Base-by-base conservation (phyloP, 1,140 invertebrate species). In the Caenorhabditis tropicalis region DNA sequence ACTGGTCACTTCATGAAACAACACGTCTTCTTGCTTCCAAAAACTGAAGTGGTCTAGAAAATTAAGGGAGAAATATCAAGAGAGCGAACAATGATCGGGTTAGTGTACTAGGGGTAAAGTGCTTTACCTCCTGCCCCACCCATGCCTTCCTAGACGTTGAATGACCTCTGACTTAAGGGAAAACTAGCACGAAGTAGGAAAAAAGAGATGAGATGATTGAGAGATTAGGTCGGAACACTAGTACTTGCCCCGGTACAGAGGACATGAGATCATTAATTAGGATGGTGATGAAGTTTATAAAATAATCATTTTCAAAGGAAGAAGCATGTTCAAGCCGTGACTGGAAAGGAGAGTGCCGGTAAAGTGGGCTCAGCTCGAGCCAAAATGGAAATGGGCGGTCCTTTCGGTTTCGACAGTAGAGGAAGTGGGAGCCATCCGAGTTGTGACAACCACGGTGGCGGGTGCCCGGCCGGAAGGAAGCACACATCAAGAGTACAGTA, bases 401-500 rank as follows among this genome's bases (percentile, higher is more conserved):
- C 53, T 19, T 10, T 33, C 0, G 36, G 65, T 74, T 74, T 74
- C 65, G 65, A 74, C 65, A 74, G 65, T 74, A 12, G 65, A 74
- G 65, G 65, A 74, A 74, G 65, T 74, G 65, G 65, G 31, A 74
- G 65, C 65, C 65, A 74, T 74, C 36, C 36, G n/a, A 43, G 65
- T 74, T 74, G 65, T 74, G 65, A 74, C 65, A 74, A 39, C 65
- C 65, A 74, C 65, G 65, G 65, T 43, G 65, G 65, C 65, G 65
- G 65, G 65, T 74, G 65, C 65, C 65, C 65, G 65, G 36, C 36
- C 36, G 65, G 65, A 74, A 74, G 65, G 36, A 74, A 43, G 36
- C 65, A 74, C 36, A 74, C 65, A 74, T 43, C 65, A 74, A 74
- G 36, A 74, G 65, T 74, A 74, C 65, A 74, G 65, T 74, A 74